Conservation (phyloP, 1,140 invertebrate species). For the Drusus annulatus region DNA sequence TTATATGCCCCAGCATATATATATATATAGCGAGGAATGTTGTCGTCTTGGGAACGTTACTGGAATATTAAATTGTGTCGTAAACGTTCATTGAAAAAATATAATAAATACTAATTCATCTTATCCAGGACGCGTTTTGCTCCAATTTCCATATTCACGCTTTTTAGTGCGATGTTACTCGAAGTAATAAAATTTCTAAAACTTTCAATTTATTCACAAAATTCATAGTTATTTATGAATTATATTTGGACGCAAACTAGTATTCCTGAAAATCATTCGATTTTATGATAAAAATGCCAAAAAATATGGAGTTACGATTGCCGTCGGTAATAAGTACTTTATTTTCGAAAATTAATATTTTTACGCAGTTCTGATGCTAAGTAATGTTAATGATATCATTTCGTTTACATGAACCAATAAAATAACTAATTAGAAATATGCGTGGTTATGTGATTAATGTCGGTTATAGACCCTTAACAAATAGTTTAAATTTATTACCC, state of each 20-base stretch:
- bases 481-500: no score
- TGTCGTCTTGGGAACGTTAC: constrained; percentile 20
- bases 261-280: background rate
- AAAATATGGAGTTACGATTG: no score
- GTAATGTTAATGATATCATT: no score
- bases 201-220: background rate
- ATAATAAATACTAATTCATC: background rate
- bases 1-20: no score
- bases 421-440: no score
- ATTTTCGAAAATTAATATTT: no score
- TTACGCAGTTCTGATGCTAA: no score
- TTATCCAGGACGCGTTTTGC: background rate
- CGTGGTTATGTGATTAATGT: no score
- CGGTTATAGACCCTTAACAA: no score
- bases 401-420: no score
- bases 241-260: background rate
- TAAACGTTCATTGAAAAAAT: constrained; percentile 28
- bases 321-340: no score
- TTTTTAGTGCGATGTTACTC: background rate
- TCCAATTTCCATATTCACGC: background rate
- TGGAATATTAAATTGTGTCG: constrained; percentile 20
- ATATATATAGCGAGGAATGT: constrained; percentile 11
- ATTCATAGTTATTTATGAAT: background rate
- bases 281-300: no score
- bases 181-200: background rate